Base-by-base conservation (phyloP, 2,888 invertebrate genomes). In the Drosophila neoperkinsi region DNA sequence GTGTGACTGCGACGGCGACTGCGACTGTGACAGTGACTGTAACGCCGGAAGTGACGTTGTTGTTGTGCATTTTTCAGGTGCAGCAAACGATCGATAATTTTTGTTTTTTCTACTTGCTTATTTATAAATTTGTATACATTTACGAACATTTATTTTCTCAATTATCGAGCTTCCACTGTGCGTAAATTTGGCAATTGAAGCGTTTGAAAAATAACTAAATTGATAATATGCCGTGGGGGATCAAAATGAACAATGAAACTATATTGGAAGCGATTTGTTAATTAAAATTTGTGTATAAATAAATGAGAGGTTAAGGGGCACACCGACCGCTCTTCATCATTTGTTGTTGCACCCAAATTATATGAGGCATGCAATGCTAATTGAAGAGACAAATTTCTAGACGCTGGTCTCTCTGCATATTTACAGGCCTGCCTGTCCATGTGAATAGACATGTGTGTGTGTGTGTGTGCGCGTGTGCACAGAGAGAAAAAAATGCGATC, bases 41-140 rank as follows among this genome's bases (percentile, higher is more conserved):
- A 11, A 33, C 21, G 55, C 62, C 71, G 83, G 89, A 89, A 74
- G 60, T 84, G 74, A 82, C 88, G 83, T 83, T 33, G 49, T 31
- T 16, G 9, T 49, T 50, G 18, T 36, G 63, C 11, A 59, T 65
- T 61, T 63, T 36, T 55, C 25, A 55, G 18, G 11, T 28, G 25
- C 46, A 25, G 46, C 46, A 25, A 4, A 25, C 9, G 46, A 25
- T 25, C 25, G 16, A 46, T 4, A 2, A 3, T 21, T 43, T 21
- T 16, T 13, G 4, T 25, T 9, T 46, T 7, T 25, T 25, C 9
- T 9, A 16, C 5, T 46, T 9, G 11, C 21, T 43, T 11, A 3
- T 34, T 34, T 34, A 34, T 13, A 46, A 46, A 16, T 21, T 46
- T 21, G 13, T 13, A 21, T 2, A 25, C 9, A 46, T 21, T 25